Evolutionary conservation across 30 jellyfish, hydroid and myxozoan species (phyloP), one percentile per base, ranked within the genome.

Genomic region (Aurelia sp.): DNA sequence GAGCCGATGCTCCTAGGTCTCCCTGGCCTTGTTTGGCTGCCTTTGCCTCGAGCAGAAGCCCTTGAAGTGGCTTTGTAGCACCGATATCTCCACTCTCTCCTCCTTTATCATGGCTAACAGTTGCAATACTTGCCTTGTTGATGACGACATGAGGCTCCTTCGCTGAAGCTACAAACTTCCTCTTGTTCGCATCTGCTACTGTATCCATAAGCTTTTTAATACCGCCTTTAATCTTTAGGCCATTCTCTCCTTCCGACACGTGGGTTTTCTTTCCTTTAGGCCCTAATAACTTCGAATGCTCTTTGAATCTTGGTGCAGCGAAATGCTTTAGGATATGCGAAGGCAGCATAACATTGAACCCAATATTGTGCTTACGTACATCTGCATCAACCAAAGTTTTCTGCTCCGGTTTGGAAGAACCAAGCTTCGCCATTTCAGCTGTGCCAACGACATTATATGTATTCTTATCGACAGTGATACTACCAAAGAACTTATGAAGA

Each of bases 51-150:
- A 85, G 18, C 48, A 85, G 83, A 20, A 64, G 81, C 61, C 98
- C 98, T 67, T 82, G 93, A 44, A 93, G 72, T 33, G 98, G 98
- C 84, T 93, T 93, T 3, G 97, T 88, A 13, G 98, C 98, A 0
- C 98, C 98, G 17, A 93, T 93, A 78, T 93, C 98, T 35, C 98
- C 98, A 51, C 85, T 82, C 72, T 86, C 94, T 8, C 98, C 98
- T 27, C 55, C 55, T 13, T 44, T 44, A 8, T 44, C 55, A 9
- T 73, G 74, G 67, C 44, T 74, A 5, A 76, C 88, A 31, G 96
- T 74, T 4, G 96, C 97, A 15, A 93, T 93, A 71, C 86, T 93
- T 59, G 91, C 92, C 31, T 81, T 82, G 47, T 72, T 88, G 38
- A 67, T 83, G 50, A 83, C 84, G 40, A 72, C 86, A 57, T 87